phyloP scores from a whole-genome alignment of 2,888 invertebrate species.

The Stictocephala bisonia region DNA sequence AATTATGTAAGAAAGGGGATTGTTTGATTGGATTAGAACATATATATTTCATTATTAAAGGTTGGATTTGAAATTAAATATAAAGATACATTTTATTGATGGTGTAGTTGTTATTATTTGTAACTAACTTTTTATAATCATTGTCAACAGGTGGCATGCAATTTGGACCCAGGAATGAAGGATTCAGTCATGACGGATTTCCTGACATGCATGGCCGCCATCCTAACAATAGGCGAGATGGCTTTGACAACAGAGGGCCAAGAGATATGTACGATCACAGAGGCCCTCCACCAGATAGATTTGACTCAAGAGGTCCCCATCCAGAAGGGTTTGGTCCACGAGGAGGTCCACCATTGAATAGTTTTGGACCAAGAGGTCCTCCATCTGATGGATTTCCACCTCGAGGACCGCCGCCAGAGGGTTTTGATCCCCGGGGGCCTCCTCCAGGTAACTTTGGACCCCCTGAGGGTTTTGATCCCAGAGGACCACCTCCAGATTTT shows the following conservation, averaged over 20 bases:
- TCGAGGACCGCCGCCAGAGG: conserved; percentile 37
- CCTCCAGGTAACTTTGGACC: conserved; percentile 42
- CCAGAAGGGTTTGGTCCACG: conserved; percentile 51
- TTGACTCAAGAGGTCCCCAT: conserved; percentile 44
- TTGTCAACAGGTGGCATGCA: conserved; percentile 21
- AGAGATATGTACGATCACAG: conserved; percentile 38
- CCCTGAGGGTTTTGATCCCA: conserved; percentile 34
- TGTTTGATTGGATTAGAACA: too few species aligned
- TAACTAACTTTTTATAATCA: too few species aligned
- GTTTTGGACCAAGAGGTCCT: conserved; percentile 46
- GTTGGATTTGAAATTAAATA: too few species aligned
- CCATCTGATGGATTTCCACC: conserved; percentile 48
- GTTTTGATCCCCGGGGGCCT: conserved; percentile 42
- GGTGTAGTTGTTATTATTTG: too few species aligned
- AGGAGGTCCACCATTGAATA: conserved; percentile 54
- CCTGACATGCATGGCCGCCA: conserved; percentile 28
- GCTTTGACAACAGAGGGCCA: conserved; percentile 13
- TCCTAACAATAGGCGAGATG: not conserved
- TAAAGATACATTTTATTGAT: too few species aligned
- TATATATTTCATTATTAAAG: too few species aligned
- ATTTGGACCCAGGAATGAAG: conserved; percentile 36
- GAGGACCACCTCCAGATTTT: conserved; percentile 48
- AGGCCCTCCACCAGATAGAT: conserved; percentile 46
- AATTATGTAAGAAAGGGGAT: too few species aligned
- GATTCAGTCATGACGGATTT: conserved; percentile 21